Conservation (phyloP, 2,113 vertebrate genomes). For the Probosciger aterrimus region DNA sequence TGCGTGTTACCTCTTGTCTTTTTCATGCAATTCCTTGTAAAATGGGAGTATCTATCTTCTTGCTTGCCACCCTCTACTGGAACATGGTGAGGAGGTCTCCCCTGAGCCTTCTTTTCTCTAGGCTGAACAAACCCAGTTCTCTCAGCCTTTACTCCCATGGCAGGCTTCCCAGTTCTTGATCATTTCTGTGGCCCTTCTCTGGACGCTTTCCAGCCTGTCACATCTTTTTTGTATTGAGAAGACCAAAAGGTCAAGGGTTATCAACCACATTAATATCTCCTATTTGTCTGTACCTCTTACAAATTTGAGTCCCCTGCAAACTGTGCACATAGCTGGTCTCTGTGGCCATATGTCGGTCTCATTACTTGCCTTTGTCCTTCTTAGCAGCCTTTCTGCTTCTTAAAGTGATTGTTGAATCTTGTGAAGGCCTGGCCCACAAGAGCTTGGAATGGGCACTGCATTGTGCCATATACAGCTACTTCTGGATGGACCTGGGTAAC, state of each 20-base stretch:
- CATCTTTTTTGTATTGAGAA: not conserved
- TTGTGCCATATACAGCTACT: not conserved
- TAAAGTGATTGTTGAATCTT: not conserved
- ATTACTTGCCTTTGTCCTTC: not conserved
- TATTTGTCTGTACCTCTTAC: not conserved
- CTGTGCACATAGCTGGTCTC: not conserved
- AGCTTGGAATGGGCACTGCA: not conserved
- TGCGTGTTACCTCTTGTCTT: not conserved
- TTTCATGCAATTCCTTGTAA: not conserved
- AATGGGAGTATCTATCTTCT: not conserved
- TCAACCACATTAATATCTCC: not conserved
- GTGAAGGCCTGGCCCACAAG: fast-evolving
- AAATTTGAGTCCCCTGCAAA: not conserved
- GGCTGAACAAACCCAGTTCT: not conserved
- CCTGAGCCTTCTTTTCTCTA: not conserved
- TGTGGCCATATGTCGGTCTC: not conserved
- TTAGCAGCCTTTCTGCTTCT: not conserved
- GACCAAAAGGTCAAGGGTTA: not conserved
- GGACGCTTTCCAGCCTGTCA: not conserved
- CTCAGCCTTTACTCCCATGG: not conserved
- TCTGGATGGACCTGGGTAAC: not conserved
- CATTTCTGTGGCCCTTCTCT: not conserved
- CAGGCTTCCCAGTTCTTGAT: not conserved
- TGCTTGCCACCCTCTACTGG: not conserved
- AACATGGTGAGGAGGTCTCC: not conserved